Conservation (phyloP, 2,797 vertebrate genomes). For the Muraenolepis orangiensis region DNA sequence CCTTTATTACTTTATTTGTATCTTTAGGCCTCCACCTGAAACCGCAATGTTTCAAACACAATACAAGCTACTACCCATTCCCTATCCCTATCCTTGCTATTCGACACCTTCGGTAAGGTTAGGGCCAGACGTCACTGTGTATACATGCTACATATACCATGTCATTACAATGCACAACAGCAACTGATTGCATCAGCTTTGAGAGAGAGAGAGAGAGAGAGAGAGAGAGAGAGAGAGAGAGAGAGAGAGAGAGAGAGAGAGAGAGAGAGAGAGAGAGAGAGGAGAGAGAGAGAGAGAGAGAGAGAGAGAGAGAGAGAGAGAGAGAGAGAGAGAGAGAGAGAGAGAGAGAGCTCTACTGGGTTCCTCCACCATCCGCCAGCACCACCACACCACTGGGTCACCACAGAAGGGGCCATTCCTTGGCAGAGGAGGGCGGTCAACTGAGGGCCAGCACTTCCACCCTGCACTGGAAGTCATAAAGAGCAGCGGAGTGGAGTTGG, state of each 20-base stretch:
- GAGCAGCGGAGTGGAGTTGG: background rate
- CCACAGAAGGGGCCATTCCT: background rate
- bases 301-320: too few species aligned
- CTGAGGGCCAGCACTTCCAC: background rate
- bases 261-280: background rate
- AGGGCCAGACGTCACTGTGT: background rate
- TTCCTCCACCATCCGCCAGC: background rate
- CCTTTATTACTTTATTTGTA: background rate
- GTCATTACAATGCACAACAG: background rate
- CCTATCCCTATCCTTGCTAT: background rate
- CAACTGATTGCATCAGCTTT: background rate
- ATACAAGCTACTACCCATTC: background rate
- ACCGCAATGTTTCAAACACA: background rate
- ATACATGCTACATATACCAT: background rate
- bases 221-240: background rate
- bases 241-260: too few species aligned
- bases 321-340: too few species aligned
- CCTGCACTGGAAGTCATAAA: background rate
- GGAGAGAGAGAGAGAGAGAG: too few species aligned
- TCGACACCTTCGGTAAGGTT: background rate
- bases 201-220: background rate
- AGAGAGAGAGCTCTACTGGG: background rate
- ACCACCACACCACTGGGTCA: background rate
- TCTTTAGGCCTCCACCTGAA: background rate
- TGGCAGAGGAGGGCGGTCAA: background rate